Percentiles rank a stretch among this genome's conserved stretches.
Conservation (phyloP, 2,113 vertebrate species). For the Oxygymnocypris stewartii region DNA sequence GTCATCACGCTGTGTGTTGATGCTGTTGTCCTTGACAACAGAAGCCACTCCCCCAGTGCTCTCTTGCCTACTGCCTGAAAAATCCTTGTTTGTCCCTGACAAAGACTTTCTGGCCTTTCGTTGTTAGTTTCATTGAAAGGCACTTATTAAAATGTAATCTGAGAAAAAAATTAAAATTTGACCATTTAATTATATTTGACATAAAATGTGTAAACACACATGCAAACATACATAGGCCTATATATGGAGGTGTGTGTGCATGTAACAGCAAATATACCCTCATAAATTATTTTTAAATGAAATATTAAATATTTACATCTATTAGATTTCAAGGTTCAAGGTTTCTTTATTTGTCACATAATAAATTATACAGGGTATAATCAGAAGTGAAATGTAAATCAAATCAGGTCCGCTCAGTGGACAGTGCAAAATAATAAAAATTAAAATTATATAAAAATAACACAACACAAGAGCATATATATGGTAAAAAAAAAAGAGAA, state of each 20-base stretch:
- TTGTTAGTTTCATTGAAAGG: background rate
- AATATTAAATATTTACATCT: background rate
- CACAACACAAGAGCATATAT: too few species aligned
- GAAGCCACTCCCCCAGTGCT: constrained; percentile 61
- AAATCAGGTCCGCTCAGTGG: too few species aligned
- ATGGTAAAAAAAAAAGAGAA: too few species aligned
- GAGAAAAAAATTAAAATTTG: background rate
- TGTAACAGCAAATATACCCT: background rate
- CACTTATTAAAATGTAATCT: background rate
- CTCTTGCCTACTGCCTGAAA: constrained; percentile 21
- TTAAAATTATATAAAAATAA: too few species aligned
- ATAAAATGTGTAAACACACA: background rate
- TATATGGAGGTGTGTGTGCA: too few species aligned
- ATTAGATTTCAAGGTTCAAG: too few species aligned
- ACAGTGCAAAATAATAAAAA: too few species aligned
- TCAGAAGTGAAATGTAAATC: too few species aligned
- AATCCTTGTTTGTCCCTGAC: background rate
- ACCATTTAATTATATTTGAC: background rate
- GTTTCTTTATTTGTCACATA: too few species aligned
- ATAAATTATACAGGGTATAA: too few species aligned
- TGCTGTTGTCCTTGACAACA: constrained; percentile 77
- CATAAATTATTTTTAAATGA: background rate
- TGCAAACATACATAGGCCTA: too few species aligned
- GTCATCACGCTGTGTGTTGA: constrained; percentile 54
- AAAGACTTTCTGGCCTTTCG: background rate